These are phyloP conservation scores for Pangasianodon hypophthalmus DNA, from an alignment of 2,113 vertebrate species.

Conservation along the genomic window DNA sequence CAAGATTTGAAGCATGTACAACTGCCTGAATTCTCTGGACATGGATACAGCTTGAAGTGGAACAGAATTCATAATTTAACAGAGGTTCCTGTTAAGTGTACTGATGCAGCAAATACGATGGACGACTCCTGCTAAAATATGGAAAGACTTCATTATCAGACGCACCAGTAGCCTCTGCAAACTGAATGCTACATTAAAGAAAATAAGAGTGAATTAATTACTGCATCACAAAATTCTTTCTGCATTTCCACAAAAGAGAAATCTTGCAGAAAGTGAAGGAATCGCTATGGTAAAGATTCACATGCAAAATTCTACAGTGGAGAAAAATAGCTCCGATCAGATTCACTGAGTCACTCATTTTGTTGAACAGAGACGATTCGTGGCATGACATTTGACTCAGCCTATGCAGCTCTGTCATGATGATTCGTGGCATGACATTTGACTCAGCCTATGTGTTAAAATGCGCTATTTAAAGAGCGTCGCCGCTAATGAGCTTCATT, in stretches of 20 bases:
- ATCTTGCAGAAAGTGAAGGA: background rate
- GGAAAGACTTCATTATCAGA: background rate
- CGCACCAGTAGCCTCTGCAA: background rate
- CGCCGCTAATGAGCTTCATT: background rate
- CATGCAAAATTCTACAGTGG: background rate
- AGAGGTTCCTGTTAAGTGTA: background rate
- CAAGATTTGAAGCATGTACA: background rate
- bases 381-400: slow-evolving; percentile 29
- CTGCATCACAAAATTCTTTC: background rate
- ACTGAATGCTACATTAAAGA: too few species aligned
- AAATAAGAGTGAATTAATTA: too few species aligned
- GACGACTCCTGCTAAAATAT: background rate
- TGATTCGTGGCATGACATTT: slow-evolving; percentile 18
- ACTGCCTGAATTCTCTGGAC: background rate
- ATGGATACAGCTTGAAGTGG: background rate
- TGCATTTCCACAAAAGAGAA: background rate
- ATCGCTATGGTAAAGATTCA: background rate
- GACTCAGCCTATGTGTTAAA: background rate
- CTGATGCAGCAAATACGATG: background rate
- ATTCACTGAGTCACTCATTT: slow-evolving; percentile 20
- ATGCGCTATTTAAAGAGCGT: slow-evolving; percentile 4
- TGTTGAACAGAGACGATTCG: slow-evolving; percentile 1
- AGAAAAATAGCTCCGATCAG: background rate
- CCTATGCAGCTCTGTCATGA: background rate
- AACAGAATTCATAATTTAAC: background rate